phyloP scores from a whole-genome alignment of 2,888 invertebrate genomes.

The Caenorhabditis sinica region DNA sequence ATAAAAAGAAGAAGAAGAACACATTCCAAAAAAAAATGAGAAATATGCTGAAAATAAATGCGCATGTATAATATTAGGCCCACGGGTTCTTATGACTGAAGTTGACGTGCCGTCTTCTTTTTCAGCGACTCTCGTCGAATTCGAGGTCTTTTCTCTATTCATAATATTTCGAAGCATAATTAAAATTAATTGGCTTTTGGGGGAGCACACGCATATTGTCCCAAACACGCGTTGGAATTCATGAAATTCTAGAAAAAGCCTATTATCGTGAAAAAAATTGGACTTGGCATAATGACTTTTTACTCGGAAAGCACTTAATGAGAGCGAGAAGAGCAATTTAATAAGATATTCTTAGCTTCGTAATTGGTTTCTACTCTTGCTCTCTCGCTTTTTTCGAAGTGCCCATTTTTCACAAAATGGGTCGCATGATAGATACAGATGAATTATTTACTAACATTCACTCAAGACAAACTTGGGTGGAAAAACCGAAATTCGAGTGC shows the following conservation, averaged over 20 bases:
- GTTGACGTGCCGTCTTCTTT: conserved; percentile 21
- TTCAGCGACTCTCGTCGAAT: no score
- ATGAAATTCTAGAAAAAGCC: background rate
- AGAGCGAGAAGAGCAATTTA: no score
- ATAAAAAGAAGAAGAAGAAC: background rate
- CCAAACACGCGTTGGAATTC: background rate
- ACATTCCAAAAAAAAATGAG: background rate
- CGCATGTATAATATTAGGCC: background rate
- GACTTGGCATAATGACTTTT: background rate
- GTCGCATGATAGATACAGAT: background rate
- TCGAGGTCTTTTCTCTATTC: conserved; percentile 6
- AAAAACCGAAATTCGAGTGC: background rate
- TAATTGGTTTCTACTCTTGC: no score
- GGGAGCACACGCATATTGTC: background rate
- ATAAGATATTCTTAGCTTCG: background rate
- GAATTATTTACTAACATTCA: background rate
- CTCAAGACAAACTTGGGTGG: background rate
- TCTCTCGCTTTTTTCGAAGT: background rate
- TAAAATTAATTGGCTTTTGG: conserved; percentile 54
- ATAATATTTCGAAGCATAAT: conserved; percentile 37
- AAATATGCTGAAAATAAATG: conserved; percentile 1
- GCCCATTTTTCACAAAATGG: background rate
- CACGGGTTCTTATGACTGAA: conserved; percentile 8
- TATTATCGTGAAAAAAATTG: background rate
- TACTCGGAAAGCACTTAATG: no score